These are phyloP conservation scores for Strigamia maritima DNA, from an alignment of 2,888 invertebrate genomes.

Conservation along the genomic window DNA sequence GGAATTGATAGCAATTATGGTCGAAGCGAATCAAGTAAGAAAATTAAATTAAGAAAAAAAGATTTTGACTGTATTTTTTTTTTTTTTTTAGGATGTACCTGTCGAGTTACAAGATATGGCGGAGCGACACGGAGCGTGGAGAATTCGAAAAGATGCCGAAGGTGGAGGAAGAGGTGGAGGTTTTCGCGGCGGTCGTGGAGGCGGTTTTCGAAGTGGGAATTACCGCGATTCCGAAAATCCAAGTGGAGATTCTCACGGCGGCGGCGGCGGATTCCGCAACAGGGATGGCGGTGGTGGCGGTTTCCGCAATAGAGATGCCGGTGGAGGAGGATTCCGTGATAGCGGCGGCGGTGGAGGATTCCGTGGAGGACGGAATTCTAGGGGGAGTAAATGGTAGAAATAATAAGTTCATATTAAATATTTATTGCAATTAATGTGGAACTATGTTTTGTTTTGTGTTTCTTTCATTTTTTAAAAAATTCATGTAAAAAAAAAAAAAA, in stretches of 20 bases:
- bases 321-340: not conserved
- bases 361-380: not conserved
- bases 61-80: too few relatives aligned
- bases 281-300: conserved; percentile 45
- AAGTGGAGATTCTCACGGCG: conserved; percentile 51
- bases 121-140: conserved; percentile 66
- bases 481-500: not conserved
- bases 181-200: conserved; percentile 5
- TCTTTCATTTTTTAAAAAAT: too few relatives aligned
- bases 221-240: conserved; percentile 53
- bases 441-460: too few relatives aligned
- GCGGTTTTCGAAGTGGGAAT: conserved; percentile 44
- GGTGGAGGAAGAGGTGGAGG: conserved; percentile 52
- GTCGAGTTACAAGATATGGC: conserved; percentile 73
- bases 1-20: conserved; percentile 77
- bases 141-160: conserved; percentile 53
- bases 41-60: too few relatives aligned
- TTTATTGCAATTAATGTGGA: not conserved
- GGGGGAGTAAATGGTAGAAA: conserved; percentile 2
- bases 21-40: conserved; percentile 71
- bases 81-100: conserved; percentile 65
- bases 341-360: not conserved
- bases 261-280: conserved; percentile 41
- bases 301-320: not conserved
- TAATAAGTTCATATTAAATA: too few relatives aligned